Percentiles rank a stretch among this genome's conserved stretches.
These are phyloP conservation scores for Ectropis crepuscularia DNA, from an alignment of 2,888 invertebrate genomes.

Conservation along the genomic window DNA sequence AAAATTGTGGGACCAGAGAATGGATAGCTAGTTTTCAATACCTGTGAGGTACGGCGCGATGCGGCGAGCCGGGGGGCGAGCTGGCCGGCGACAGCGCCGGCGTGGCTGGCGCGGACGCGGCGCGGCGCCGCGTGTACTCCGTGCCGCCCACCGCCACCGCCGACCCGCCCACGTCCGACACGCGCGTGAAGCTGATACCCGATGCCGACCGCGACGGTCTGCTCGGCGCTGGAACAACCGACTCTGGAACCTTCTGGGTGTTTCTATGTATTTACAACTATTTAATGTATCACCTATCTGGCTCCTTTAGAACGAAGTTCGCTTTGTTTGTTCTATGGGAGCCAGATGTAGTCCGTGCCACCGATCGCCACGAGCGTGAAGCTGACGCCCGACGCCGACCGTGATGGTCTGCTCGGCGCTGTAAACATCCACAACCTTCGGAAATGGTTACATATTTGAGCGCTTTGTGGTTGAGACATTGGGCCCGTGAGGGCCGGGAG, in stretches of 20 bases:
- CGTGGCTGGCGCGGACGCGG: constrained; percentile 90
- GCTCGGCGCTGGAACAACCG: constrained; percentile 83
- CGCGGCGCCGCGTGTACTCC: constrained; percentile 83
- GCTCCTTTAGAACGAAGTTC: too few species aligned
- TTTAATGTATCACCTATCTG: too few species aligned
- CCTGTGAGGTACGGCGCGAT: constrained; percentile 70
- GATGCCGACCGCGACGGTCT: constrained; percentile 91
- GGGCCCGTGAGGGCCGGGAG: too few species aligned
- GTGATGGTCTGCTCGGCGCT: constrained; percentile 90
- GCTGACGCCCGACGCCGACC: constrained; percentile 89
- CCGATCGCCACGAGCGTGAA: constrained; percentile 85
- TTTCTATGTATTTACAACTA: too few species aligned
- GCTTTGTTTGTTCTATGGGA: too few species aligned
- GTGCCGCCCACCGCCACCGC: constrained; percentile 86
- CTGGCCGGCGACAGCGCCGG: constrained; percentile 90
- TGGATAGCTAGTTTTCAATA: constrained; percentile 33
- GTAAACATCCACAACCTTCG: too few species aligned
- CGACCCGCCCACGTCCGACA: constrained; percentile 85
- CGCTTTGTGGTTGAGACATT: too few species aligned
- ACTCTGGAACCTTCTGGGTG: not conserved
- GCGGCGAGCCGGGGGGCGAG: constrained; percentile 88
- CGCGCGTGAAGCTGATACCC: constrained; percentile 87
- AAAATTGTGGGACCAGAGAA: too few species aligned
- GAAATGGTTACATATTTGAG: too few species aligned
- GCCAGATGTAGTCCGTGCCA: constrained; percentile 47